A percentile compares a stretch with the other conserved stretches of the same genome.
Conservation (phyloP, 2,888 invertebrate species). For the Cheiracanthium punctorium region DNA sequence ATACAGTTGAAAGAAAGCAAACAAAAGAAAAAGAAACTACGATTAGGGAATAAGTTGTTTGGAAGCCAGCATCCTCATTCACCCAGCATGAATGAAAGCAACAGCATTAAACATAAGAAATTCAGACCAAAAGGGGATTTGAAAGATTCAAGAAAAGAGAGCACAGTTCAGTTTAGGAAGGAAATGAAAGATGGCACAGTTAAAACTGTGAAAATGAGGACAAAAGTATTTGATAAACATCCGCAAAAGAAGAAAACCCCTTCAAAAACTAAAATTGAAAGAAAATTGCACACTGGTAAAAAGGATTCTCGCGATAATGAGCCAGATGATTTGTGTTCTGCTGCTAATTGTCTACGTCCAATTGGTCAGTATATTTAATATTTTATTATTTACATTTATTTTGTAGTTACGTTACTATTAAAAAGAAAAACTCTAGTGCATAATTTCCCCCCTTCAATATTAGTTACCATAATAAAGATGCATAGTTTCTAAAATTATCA, state of each 20-base stretch:
- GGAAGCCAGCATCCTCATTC: constrained; percentile 17
- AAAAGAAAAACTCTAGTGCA: too few species aligned
- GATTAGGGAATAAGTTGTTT: constrained; percentile 72
- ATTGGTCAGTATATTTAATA: constrained; percentile 73
- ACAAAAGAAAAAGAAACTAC: constrained; percentile 72
- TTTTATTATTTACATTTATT: too few species aligned
- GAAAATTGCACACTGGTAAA: constrained; percentile 32
- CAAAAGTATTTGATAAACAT: constrained; percentile 55
- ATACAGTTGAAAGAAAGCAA: constrained; percentile 38
- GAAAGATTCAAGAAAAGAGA: constrained; percentile 72
- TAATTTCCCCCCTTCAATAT: too few species aligned
- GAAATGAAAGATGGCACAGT: constrained; percentile 54
- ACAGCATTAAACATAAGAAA: constrained; percentile 52
- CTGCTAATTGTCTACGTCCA: constrained; percentile 75
- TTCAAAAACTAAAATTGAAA: constrained; percentile 5
- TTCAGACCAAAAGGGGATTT: constrained; percentile 61
- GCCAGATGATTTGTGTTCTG: constrained; percentile 74
- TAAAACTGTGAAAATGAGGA: constrained; percentile 58
- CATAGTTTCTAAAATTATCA: too few species aligned
- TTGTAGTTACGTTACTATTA: too few species aligned
- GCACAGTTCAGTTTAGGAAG: constrained; percentile 43
- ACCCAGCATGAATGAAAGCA: background rate
- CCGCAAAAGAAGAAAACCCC: constrained; percentile 12
- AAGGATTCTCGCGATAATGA: constrained; percentile 34
- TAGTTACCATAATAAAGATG: too few species aligned